Percentiles rank a stretch among this genome's conserved stretches.
Conservation (phyloP, 1,140 invertebrate species). For the Ceratitis capitata region DNA sequence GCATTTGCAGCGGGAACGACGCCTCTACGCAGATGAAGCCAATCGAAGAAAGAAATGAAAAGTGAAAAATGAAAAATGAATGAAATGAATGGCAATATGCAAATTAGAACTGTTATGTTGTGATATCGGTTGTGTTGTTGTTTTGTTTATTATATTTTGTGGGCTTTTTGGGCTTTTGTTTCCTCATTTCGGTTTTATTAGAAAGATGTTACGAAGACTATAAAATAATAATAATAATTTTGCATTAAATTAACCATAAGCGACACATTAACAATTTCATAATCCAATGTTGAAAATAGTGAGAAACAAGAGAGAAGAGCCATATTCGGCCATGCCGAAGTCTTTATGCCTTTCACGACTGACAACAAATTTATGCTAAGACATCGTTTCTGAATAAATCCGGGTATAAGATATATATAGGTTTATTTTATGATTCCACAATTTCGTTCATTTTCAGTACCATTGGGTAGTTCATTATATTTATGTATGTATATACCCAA, state of each 20-base stretch:
- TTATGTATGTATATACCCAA: no score
- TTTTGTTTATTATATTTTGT: no score
- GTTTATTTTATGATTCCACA: no score
- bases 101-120: neutral
- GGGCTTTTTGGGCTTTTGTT: neutral
- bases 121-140: neutral
- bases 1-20: neutral
- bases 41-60: neutral
- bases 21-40: neutral
- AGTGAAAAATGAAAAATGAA: no score
- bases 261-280: neutral
- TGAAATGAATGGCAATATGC: slow-evolving; percentile 16
- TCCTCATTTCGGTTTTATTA: neutral
- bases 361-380: no score
- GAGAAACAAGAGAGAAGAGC: no score
- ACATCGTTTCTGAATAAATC: no score
- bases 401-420: no score
- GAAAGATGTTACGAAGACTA: neutral
- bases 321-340: no score
- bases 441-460: no score
- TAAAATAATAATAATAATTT: slow-evolving; percentile 2
- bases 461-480: no score
- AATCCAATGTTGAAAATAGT: neutral
- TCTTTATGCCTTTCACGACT: no score
- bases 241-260: slow-evolving; percentile 16